Base-by-base conservation (phyloP, 1,140 invertebrate genomes). In the Pseudachorutes palmiensis region DNA sequence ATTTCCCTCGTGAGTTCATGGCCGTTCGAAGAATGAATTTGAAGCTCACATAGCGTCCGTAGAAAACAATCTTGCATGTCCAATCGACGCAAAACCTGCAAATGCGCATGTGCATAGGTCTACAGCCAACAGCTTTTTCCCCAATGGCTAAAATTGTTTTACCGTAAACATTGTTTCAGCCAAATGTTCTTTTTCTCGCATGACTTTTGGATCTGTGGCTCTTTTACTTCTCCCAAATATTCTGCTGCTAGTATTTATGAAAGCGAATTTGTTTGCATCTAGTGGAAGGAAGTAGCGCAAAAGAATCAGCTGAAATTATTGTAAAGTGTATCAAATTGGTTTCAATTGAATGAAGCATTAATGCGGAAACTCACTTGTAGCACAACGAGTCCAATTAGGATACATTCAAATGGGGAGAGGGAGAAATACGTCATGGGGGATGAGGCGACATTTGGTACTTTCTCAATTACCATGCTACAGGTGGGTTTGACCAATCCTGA, bases 131-230 rank as follows among this genome's bases (percentile, higher is more conserved):
- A 45, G 2, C 2, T 32, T 28, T 36, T 30, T 12, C 2, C 14
- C 48, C 32, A n/a, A n/a, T n/a, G n/a, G n/a, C n/a, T n/a, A n/a
- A n/a, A n/a, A n/a, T n/a, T n/a, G n/a, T n/a, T n/a, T 69, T 67
- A 73, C 72, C 49, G 72, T 73, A 58, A 71, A 73, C 72, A 73
- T 73, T 5, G 66, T 73, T 33, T 73, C 72, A 12, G 72, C 72
- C 22, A 73, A 30, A 22, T 69, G 61, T 61, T 73, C 64, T 45
- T 67, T 70, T 41, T 73, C 72, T 33, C 67, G 55, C 0, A 51
- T 26, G n/a, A 71, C 29, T 59, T 69, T 71, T 22, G 62, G 58
- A 57, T 71, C 64, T 0, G 45, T 62, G 9, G 33, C 9, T 49
- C 63, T 33, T 29, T 67, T 65, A 49, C 63, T 71, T 49, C 67